These are phyloP conservation scores for Chrysogorgia sp. DNA, from an alignment of 92 coral and sea anemone species.

Conservation along the genomic window DNA sequence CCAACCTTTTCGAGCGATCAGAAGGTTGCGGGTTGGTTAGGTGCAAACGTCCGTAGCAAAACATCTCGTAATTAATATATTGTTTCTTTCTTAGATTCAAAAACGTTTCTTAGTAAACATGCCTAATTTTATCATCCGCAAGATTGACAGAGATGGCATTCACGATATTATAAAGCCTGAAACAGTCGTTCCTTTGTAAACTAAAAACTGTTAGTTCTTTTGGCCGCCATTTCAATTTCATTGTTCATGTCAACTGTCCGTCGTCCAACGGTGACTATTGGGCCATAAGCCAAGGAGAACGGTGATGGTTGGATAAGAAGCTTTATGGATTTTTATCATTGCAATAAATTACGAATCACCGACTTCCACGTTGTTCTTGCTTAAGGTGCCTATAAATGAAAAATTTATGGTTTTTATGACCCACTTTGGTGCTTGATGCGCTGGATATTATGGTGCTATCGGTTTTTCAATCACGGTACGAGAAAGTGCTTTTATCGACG, in stretches of 20 bases:
- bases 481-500: too few species aligned
- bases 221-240: background rate
- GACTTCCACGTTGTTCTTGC: too few species aligned
- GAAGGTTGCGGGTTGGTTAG: too few species aligned
- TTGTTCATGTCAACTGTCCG: background rate
- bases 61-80: background rate
- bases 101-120: slow-evolving; percentile 85
- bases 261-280: background rate
- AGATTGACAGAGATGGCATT: slow-evolving; percentile 91
- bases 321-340: too few species aligned
- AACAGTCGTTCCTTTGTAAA: slow-evolving; percentile 14
- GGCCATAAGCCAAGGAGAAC: background rate
- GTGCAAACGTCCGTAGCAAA: background rate
- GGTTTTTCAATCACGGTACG: too few species aligned
- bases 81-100: slow-evolving; percentile 69
- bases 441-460: too few species aligned
- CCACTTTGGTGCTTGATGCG: too few species aligned
- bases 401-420: too few species aligned
- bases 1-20: too few species aligned
- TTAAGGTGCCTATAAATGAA: too few species aligned
- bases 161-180: slow-evolving; percentile 60
- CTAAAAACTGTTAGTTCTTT: background rate
- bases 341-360: too few species aligned
- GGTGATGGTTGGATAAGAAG: too few species aligned
- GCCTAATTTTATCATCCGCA: slow-evolving; percentile 81